Percentiles rank a stretch among this genome's conserved stretches.
Conservation (phyloP, 2,888 invertebrate species). For the Conistra vaccinii region DNA sequence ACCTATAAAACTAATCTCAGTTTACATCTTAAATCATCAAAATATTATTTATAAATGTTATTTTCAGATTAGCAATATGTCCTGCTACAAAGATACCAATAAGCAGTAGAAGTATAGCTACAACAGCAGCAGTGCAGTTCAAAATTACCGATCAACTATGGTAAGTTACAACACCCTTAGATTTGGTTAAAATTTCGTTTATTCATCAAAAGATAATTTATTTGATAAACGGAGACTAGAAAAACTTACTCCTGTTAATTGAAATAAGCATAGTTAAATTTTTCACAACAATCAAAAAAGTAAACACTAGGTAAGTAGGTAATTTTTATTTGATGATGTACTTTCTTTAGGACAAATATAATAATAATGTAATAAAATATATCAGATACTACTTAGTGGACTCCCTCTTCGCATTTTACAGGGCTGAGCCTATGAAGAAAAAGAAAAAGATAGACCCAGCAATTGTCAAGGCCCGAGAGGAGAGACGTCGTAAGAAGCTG, state of each 20-base stretch:
- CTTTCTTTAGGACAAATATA: background rate
- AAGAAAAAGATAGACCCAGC: conserved; percentile 96
- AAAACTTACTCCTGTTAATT: background rate
- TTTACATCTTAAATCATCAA: background rate
- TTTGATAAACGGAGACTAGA: background rate
- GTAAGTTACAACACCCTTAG: conserved; percentile 69
- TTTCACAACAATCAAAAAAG: background rate
- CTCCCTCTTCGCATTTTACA: conserved; percentile 74
- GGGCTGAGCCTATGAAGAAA: conserved; percentile 97
- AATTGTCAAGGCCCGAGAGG: conserved; percentile 95
- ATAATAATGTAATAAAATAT: background rate
- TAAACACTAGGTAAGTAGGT: background rate
- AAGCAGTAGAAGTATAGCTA: conserved; percentile 76
- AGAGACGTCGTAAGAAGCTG: conserved; percentile 94
- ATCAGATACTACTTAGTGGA: background rate
- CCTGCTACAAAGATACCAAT: conserved; percentile 71
- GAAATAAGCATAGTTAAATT: background rate
- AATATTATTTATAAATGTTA: conserved; percentile 3
- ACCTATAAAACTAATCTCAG: conserved; percentile 56
- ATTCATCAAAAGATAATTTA: background rate
- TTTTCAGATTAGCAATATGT: conserved; percentile 80
- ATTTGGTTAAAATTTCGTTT: background rate
- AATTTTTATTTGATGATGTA: background rate
- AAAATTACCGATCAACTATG: conserved; percentile 85
- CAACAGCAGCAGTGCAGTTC: conserved; percentile 79